Evolutionary conservation across 1,140 invertebrate species (phyloP), one percentile per base, ranked within the genome.

Genomic region (Drosophila parabipectinata): DNA sequence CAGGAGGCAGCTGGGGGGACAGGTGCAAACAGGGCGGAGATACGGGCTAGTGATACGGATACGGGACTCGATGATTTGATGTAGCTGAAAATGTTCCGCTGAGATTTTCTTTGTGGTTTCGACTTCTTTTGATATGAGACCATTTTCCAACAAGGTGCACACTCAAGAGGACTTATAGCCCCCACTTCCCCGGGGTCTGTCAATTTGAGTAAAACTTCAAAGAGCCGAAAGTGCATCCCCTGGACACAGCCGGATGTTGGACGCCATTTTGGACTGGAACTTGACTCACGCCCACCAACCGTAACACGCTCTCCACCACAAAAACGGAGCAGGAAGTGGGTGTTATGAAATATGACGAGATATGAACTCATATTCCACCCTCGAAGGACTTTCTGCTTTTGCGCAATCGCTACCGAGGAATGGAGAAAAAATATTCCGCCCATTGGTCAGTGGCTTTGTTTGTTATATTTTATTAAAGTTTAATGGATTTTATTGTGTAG

Each of bases 31-130:
- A 68, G 53, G 47, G 18, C 37, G 58, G 12, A 30, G 67, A 56
- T 69, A 69, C 62, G 64, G 66, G 79, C 63, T 48, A 67, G 15
- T 15, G 34, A 78, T 45, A 30, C 18, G 26, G 52, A 87, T 88
- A 82, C 78, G 82, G 79, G 67, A 85, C 60, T 88, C 53, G 54
- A 81, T 78, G 74, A 82, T 78, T 76, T 79, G 39, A 64, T 69
- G 57, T 72, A 72, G 77, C 60, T 54, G 53, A 77, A 76, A 74
- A 75, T 63, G 64, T 79, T 60, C 67, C 71, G 80, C 77, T 76
- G 85, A 90, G 85, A 90, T 90, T 85, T 90, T 90, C 85, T 82
- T 85, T 90, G 85, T 85, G 85, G 85, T 79, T 90, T 81, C 63
- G 57, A 78, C 58, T 90, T 90, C 85, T 85, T 90, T 90, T 90